phyloP scores from a whole-genome alignment of 2,797 vertebrate species.

The Phoebastria nigripes region DNA sequence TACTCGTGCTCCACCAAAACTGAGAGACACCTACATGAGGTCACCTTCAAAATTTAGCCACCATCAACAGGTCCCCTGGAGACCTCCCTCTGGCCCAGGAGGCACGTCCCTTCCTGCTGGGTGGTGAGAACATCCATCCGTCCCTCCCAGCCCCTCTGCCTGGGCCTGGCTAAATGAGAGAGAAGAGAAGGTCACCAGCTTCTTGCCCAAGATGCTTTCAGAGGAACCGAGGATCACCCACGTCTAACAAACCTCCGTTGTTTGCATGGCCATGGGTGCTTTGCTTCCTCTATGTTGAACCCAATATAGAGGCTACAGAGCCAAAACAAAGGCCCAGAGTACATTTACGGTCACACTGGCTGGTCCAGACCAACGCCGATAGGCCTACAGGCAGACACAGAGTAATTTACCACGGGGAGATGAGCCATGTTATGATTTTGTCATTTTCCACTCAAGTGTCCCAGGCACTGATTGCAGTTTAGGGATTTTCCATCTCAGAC shows the following conservation, averaged over 20 bases:
- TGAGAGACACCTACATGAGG: accelerated
- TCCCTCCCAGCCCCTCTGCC: background rate
- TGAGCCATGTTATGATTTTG: background rate
- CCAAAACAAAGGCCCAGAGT: background rate
- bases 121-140: background rate
- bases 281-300: background rate
- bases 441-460: background rate
- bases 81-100: background rate
- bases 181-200: accelerated
- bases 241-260: accelerated
- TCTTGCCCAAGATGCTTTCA: background rate
- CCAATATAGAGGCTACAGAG: background rate
- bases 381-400: background rate
- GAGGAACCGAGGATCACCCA: background rate
- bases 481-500: slow-evolving; percentile 20
- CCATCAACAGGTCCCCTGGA: background rate
- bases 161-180: background rate
- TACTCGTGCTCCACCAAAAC: background rate
- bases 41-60: background rate
- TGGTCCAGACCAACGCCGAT: background rate
- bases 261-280: background rate
- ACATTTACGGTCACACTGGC: accelerated
- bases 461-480: background rate
- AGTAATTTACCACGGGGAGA: background rate
- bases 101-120: background rate